These are phyloP conservation scores for Pogonocichla stellata DNA, from an alignment of 2,113 vertebrate genomes.

Conservation along the genomic window DNA sequence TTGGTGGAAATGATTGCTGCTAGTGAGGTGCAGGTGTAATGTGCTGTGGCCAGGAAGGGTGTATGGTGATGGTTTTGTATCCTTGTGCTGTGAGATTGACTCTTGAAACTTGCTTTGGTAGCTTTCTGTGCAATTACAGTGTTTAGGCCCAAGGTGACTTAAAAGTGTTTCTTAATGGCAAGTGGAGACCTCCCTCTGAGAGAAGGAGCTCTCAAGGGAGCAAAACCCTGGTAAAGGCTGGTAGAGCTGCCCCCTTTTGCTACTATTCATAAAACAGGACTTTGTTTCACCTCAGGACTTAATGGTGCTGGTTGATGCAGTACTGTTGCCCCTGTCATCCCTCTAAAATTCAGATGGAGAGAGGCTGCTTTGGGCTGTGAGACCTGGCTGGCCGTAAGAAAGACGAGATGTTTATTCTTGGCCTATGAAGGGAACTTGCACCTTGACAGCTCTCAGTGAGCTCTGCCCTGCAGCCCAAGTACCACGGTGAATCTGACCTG, in stretches of 20 bases:
- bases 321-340: neutral
- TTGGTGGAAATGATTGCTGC: neutral
- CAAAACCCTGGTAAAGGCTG: neutral
- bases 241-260: neutral
- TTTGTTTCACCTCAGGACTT: accelerated
- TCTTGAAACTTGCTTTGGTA: neutral
- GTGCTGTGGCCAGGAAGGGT: neutral
- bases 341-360: neutral
- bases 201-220: neutral
- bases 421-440: neutral
- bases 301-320: neutral
- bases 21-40: neutral
- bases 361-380: neutral
- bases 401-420: neutral
- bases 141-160: neutral
- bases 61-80: neutral
- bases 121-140: accelerated
- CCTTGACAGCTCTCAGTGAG: neutral
- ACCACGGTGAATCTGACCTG: neutral
- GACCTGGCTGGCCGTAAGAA: neutral
- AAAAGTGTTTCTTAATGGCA: neutral
- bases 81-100: neutral
- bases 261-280: accelerated
- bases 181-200: neutral
- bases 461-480: neutral